Percentiles rank a stretch among this genome's conserved stretches.
These are phyloP conservation scores for Drosophila buzzatii DNA, from an alignment of 2,888 invertebrate species.

Conservation along the genomic window DNA sequence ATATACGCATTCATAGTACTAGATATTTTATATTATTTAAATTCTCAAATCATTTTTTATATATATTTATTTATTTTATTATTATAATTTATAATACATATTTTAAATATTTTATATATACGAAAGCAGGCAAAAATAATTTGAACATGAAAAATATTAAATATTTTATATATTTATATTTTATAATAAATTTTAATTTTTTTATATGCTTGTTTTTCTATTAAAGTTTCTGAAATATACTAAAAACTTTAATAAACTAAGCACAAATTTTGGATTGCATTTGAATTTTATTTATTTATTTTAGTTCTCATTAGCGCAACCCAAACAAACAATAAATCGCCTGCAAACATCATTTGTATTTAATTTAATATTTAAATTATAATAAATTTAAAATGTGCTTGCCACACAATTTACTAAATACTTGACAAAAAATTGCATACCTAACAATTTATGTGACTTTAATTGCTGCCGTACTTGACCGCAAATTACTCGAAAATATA, in stretches of 20 bases:
- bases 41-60: too few relatives aligned
- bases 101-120: too few relatives aligned
- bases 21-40: too few relatives aligned
- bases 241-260: neutral
- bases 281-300: too few relatives aligned
- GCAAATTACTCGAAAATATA: slow-evolving; percentile 44
- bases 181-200: neutral
- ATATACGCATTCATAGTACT: too few relatives aligned
- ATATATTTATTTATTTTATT: too few relatives aligned
- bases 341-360: neutral
- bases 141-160: too few relatives aligned
- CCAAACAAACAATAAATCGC: neutral
- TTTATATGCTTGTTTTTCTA: too few relatives aligned
- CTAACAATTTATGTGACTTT: slow-evolving; percentile 34
- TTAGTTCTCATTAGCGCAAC: neutral
- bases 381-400: neutral
- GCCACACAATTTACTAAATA: slow-evolving; percentile 15
- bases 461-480: slow-evolving; percentile 37
- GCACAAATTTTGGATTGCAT: too few relatives aligned
- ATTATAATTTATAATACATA: too few relatives aligned
- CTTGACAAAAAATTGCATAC: slow-evolving; percentile 6
- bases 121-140: too few relatives aligned
- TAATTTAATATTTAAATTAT: slow-evolving; percentile 2
- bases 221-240: neutral
- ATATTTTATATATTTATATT: too few relatives aligned